Evolutionary conservation across 1,140 invertebrate genomes (phyloP), one percentile per base, ranked within the genome.

Genomic region (Saxidomus purpurata): DNA sequence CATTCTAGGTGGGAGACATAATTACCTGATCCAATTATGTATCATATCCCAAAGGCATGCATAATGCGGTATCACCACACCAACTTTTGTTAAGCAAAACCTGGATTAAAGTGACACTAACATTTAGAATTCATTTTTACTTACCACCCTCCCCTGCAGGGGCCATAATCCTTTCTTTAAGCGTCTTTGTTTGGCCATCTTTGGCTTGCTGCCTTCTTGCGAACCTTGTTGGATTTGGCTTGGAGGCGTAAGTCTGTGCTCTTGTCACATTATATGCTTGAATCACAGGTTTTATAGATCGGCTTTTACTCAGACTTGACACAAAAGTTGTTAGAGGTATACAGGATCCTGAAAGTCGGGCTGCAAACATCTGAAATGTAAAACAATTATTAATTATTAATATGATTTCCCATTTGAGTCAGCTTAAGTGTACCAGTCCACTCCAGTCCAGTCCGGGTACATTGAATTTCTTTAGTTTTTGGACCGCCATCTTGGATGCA

Each of bases 121-220:
- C 43, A 43, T 15, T 8, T 43, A 43, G 15, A 43, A 15, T 77
- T 59, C 74, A n/a, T 74, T 59, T n/a, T 11, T 81, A 8, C 59
- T 92, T 96, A 97, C 97, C 96, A 90, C 95, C 94, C 90, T 96
- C 96, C 77, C 95, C 95, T 52, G 97, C 96, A 38, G 96, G 96
- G 69, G 95, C 95, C 93, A 96, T 95, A 0, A 95, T 90, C n/a
- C 90, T 94, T 87, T 97, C 97, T 19, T 95, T 95, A 4, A 96
- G 89, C 17, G 96, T 95, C n/a, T 59, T 88, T 52, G 47, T 85
- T 63, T 93, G 86, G 17, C 82, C 90, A 43, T 91, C 59, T 28
- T 4, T 22, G 28, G 31, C 40, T 63, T 61, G 38, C 63, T 76
- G 81, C n/a, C 63, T 25, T 36, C 61, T 55, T 19, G 17, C 61